Percentiles rank a stretch among this genome's conserved stretches.
Conservation (phyloP, 23 tunicate species). For the Trididemnum nubilum region DNA sequence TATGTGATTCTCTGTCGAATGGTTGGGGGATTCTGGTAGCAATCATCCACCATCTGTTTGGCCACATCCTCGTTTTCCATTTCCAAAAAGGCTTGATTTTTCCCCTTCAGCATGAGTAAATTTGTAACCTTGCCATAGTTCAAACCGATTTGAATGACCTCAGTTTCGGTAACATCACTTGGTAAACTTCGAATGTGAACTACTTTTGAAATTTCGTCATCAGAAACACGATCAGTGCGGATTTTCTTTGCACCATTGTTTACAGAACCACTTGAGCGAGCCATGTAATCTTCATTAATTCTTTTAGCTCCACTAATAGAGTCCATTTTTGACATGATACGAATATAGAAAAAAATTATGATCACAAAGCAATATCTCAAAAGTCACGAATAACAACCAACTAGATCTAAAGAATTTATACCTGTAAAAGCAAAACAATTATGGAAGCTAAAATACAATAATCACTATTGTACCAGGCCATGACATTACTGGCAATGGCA, state of each 20-base stretch:
- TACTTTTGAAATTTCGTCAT: conserved; percentile 68
- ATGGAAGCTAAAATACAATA: too few relatives aligned
- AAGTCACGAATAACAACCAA: too few relatives aligned
- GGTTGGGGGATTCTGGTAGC: conserved; percentile 62
- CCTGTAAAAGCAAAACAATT: too few relatives aligned
- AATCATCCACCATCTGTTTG: conserved; percentile 74
- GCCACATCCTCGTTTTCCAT: conserved; percentile 90
- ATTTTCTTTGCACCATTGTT: conserved; percentile 87
- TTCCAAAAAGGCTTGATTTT: conserved; percentile 96
- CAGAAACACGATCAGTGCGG: conserved; percentile 36
- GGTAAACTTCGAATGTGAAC: conserved; percentile 90
- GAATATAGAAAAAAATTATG: neutral
- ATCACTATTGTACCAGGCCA: too few relatives aligned
- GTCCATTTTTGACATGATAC: conserved; percentile 28
- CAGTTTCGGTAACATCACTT: conserved; percentile 78
- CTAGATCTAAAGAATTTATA: too few relatives aligned
- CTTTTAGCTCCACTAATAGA: conserved; percentile 65
- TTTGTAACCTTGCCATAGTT: conserved; percentile 84
- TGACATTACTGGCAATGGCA: too few relatives aligned
- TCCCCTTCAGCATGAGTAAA: conserved; percentile 89
- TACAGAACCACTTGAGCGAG: conserved; percentile 42
- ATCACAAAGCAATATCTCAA: neutral
- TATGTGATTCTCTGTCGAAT: conserved; percentile 82
- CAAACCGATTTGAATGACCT: conserved; percentile 86
- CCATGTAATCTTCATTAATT: conserved; percentile 59